A percentile compares a stretch with the other conserved stretches of the same genome.
phyloP scores from a whole-genome alignment of 2,888 invertebrate species.

The Leucophenga maculata region DNA sequence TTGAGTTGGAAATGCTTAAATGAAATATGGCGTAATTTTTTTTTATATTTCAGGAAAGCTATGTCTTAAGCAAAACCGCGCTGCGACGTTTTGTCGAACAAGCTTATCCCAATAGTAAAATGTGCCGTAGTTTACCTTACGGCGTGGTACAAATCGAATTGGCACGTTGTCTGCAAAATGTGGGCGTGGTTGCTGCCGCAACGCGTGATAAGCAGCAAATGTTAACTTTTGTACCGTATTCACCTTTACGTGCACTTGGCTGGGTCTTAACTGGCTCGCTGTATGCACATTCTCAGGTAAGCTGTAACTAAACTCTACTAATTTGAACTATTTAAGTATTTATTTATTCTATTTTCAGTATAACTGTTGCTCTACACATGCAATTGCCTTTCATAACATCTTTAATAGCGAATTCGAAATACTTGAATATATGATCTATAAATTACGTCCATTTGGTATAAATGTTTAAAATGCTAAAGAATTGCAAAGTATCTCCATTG shows the following conservation, averaged over 20 bases:
- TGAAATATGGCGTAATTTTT: not conserved
- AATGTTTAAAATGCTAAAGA: slow-evolving; percentile 35
- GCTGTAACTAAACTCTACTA: not conserved
- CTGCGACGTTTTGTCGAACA: slow-evolving; percentile 82
- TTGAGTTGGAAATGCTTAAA: not conserved
- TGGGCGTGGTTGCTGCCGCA: slow-evolving; percentile 91
- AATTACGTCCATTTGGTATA: slow-evolving; percentile 83
- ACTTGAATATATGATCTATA: slow-evolving; percentile 94
- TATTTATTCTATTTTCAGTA: slow-evolving; percentile 74
- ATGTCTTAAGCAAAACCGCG: slow-evolving; percentile 90
- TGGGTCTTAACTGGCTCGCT: not conserved
- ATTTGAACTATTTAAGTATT: not conserved
- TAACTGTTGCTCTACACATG: slow-evolving; percentile 92
- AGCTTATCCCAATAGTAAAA: slow-evolving; percentile 79
- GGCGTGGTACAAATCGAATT: slow-evolving; percentile 68
- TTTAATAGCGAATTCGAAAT: slow-evolving; percentile 94
- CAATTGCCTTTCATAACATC: slow-evolving; percentile 95
- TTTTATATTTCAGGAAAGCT: slow-evolving; percentile 82
- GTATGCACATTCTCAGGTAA: not conserved
- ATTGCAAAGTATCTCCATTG: slow-evolving; percentile 45
- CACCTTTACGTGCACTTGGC: slow-evolving; percentile 30
- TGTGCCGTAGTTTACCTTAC: slow-evolving; percentile 73
- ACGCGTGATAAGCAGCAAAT: slow-evolving; percentile 87
- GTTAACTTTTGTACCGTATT: slow-evolving; percentile 91
- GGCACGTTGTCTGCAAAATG: slow-evolving; percentile 84